Evolutionary conservation across 2,113 vertebrate species (phyloP), one percentile per base, ranked within the genome.

Genomic region (Montifringilla adamsi): DNA sequence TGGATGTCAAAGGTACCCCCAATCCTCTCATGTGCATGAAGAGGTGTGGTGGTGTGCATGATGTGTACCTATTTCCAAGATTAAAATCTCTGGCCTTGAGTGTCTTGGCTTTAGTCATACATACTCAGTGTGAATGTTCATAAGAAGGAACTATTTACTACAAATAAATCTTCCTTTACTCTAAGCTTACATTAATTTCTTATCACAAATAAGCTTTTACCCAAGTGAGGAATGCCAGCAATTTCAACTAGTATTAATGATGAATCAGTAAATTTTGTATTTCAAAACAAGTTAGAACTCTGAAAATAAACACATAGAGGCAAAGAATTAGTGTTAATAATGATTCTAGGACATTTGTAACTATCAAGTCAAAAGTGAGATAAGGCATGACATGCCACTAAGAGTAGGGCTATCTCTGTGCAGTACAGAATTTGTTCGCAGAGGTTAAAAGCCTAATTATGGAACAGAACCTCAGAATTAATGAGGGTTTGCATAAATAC

Each of bases 11-110:
- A 78, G 30, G 10, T 79, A 79, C 4, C 18, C 31, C 27, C 5
- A 56, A 1, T 78, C 13, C 35, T 78, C 9, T 47, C n/a, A 22
- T 4, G 15, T n/a, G 13, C 16, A 22, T 24, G 44, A 58, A 62
- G 43, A 66, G 10, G 17, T 6, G 7, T 35, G 24, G 60, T 56
- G 28, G 2, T 31, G 26, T n/a, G 9, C 5, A n/a, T 27, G 19
- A 11, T 1, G 0, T 28, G 27, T 55, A 13, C 24, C 3, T 58
- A 1, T 41, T 79, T 52, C 33, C 26, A 58, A 31, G 15, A 13
- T 31, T 63, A 62, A 84, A 80, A 75, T 52, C 16, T 79, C 31
- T 47, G 21, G 6, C 13, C 64, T 73, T 23, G 8, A 59, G 3
- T 30, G 50, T 30, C n/a, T 56, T n/a, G 13, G 43, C 30, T 55